phyloP scores from a whole-genome alignment of 2,888 invertebrate species.

The Caenorhabditis macrosperma region DNA sequence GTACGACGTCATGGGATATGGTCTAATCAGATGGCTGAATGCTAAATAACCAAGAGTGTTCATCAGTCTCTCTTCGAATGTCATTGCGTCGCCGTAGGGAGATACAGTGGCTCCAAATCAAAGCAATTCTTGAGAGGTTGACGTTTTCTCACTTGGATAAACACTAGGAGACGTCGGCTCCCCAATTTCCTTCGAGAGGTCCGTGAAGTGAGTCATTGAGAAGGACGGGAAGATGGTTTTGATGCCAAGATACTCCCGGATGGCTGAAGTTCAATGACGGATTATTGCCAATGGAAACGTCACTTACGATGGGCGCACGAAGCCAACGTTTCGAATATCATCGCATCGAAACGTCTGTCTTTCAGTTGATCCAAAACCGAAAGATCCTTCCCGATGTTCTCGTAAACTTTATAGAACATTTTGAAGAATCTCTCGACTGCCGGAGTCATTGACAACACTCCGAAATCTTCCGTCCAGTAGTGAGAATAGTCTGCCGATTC shows the following conservation, averaged over 20 bases:
- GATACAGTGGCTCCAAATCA: slow-evolving; percentile 22
- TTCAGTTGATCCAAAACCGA: slow-evolving; percentile 29
- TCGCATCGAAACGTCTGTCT: slow-evolving; percentile 20
- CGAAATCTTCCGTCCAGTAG: slow-evolving; percentile 17
- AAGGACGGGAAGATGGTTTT: slow-evolving; percentile 14
- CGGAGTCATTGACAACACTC: slow-evolving; percentile 17
- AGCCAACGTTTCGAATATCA: slow-evolving; percentile 10
- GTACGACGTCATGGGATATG: background rate
- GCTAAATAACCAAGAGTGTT: slow-evolving; percentile 11
- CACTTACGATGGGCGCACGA: slow-evolving; percentile 9
- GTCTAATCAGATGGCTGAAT: background rate
- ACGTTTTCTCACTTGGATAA: slow-evolving; percentile 9
- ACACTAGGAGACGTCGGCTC: slow-evolving; percentile 36
- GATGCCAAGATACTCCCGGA: slow-evolving; percentile 31
- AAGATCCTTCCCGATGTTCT: slow-evolving; percentile 20
- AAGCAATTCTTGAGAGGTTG: background rate
- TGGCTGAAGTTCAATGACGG: background rate
- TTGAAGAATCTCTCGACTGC: slow-evolving; percentile 7
- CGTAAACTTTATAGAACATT: slow-evolving; percentile 26
- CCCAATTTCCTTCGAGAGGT: slow-evolving; percentile 17
- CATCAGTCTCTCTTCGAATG: slow-evolving; percentile 23
- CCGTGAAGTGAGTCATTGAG: slow-evolving; percentile 32
- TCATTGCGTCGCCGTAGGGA: slow-evolving; percentile 28
- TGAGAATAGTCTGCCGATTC: slow-evolving; percentile 14
- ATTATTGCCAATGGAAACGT: background rate